Percentiles rank a stretch among this genome's conserved stretches.
Conservation (phyloP, 2,888 invertebrate species). For the Apamea epomidion region DNA sequence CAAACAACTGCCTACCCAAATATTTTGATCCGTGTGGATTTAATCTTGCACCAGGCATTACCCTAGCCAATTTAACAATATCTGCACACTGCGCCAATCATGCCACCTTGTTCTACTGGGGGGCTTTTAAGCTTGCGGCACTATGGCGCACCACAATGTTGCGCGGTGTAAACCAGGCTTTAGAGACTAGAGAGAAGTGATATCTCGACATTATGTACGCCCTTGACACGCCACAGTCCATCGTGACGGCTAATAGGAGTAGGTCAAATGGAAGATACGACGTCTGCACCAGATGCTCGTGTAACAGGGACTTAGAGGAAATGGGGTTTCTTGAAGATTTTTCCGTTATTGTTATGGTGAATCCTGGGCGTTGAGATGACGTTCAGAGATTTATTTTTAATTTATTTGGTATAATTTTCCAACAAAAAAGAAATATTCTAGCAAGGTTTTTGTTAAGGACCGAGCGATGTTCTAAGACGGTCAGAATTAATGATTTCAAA, state of each 20-base stretch:
- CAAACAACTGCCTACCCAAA: not conserved
- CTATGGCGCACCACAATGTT: not conserved
- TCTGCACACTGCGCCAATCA: not conserved
- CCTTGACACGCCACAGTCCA: conserved; percentile 57
- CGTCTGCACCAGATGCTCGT: conserved; percentile 38
- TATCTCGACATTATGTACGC: conserved; percentile 14
- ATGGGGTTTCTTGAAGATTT: conserved; percentile 23
- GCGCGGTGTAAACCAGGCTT: conserved; percentile 1
- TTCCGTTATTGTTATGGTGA: not conserved
- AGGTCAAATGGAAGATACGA: conserved; percentile 60
- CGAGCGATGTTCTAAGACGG: not conserved
- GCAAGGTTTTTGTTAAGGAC: not conserved
- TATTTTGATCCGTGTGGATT: not conserved
- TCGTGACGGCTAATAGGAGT: conserved; percentile 43
- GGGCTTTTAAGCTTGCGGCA: not conserved
- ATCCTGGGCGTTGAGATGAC: not conserved
- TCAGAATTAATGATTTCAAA: not conserved
- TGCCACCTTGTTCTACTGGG: not conserved
- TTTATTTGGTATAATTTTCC: not conserved
- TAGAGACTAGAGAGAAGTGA: conserved; percentile 1
- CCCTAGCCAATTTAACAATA: not conserved
- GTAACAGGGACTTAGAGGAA: conserved; percentile 10
- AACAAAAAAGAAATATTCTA: no score
- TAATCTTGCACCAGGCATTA: not conserved
- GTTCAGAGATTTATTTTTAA: not conserved